Conservation (phyloP, 2,888 invertebrate genomes). For the Cephus rjabovi region DNA sequence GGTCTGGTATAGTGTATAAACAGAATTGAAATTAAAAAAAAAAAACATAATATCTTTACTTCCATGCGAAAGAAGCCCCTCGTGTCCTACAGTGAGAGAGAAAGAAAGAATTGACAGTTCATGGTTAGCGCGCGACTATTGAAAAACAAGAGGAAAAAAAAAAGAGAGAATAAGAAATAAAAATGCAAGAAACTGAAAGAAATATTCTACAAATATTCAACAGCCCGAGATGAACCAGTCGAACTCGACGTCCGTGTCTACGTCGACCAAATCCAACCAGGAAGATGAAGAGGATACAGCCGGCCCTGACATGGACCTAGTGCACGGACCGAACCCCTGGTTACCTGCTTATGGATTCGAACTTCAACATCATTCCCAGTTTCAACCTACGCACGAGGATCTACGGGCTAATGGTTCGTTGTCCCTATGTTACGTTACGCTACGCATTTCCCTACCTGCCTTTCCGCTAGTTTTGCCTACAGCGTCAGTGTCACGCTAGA, state of each 20-base stretch:
- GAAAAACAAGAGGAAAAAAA: constrained; percentile 17
- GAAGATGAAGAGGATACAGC: constrained; percentile 24
- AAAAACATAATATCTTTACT: background rate
- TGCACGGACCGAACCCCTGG: constrained; percentile 79
- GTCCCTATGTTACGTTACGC: constrained; percentile 20
- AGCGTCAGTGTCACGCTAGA: too few relatives aligned
- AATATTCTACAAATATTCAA: too few relatives aligned
- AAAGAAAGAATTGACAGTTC: constrained; percentile 57
- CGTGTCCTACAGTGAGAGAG: constrained; percentile 39
- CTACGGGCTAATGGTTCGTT: constrained; percentile 63
- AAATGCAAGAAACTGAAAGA: constrained; percentile 6
- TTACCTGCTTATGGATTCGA: constrained; percentile 83
- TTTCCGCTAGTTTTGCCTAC: background rate
- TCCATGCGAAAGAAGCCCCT: background rate
- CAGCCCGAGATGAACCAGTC: constrained; percentile 28
- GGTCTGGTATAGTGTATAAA: too few relatives aligned
- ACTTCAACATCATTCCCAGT: constrained; percentile 70
- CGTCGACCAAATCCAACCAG: constrained; percentile 5
- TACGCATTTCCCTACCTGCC: constrained; percentile 1
- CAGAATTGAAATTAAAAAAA: too few relatives aligned
- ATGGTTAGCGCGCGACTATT: constrained; percentile 47
- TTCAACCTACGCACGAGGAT: constrained; percentile 60
- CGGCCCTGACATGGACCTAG: constrained; percentile 54
- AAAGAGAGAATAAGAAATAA: constrained; percentile 13
- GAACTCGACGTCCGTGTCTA: constrained; percentile 31